These are phyloP conservation scores for Dendrolimus houi DNA, from an alignment of 2,888 invertebrate genomes.

Conservation along the genomic window DNA sequence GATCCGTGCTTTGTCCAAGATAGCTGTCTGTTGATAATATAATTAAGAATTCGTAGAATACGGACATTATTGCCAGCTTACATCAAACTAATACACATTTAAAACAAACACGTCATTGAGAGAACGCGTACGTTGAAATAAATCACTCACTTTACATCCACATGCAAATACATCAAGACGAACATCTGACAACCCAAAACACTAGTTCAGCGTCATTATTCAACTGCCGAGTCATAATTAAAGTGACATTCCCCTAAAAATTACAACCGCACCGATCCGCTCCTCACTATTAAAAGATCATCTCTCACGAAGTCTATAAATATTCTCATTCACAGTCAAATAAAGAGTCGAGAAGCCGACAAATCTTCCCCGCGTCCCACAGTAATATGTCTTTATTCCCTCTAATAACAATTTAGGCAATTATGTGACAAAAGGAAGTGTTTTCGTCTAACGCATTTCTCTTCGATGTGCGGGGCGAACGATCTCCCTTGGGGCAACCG, in stretches of 20 bases:
- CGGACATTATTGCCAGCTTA: too few relatives aligned
- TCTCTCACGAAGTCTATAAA: slow-evolving; percentile 62
- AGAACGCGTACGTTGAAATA: not conserved
- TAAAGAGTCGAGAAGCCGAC: slow-evolving; percentile 26
- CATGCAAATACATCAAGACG: not conserved
- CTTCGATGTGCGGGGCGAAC: slow-evolving; percentile 19
- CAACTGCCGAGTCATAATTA: slow-evolving; percentile 18
- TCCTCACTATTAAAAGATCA: slow-evolving; percentile 61
- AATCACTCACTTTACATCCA: not conserved
- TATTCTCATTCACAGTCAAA: slow-evolving; percentile 31
- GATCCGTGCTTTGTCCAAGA: too few relatives aligned
- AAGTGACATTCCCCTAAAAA: slow-evolving; percentile 19
- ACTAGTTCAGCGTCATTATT: slow-evolving; percentile 16
- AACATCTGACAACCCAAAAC: slow-evolving; percentile 1
- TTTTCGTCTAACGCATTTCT: slow-evolving; percentile 57
- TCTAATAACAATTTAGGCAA: slow-evolving; percentile 75
- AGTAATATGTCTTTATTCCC: slow-evolving; percentile 73
- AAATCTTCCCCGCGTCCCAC: slow-evolving; percentile 34
- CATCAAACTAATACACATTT: not conserved
- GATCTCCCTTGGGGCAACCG: slow-evolving; percentile 27
- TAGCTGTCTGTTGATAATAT: too few relatives aligned
- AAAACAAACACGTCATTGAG: too few relatives aligned
- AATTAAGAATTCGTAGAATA: too few relatives aligned
- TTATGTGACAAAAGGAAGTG: slow-evolving; percentile 74
- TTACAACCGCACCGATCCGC: slow-evolving; percentile 26